Evolutionary conservation across 2,888 invertebrate species (phyloP).

Genomic region (Acronicta psi): DNA sequence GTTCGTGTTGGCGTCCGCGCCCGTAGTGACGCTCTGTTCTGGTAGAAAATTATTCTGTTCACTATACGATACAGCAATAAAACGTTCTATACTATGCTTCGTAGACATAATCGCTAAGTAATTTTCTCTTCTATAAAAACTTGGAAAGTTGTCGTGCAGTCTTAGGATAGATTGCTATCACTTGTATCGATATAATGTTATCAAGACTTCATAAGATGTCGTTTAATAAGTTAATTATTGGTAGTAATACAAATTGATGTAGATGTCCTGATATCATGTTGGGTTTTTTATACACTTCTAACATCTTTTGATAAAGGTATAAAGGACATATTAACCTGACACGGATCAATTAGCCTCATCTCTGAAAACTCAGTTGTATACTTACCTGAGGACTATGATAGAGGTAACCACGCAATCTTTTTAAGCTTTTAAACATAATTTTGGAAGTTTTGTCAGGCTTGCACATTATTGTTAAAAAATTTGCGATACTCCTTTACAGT

Average conservation of each 20-base stretch:
- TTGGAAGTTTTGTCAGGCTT: neutral
- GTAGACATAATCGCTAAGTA: slow-evolving; percentile 38
- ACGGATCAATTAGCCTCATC: too few relatives aligned
- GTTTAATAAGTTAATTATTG: neutral
- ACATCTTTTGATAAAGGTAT: too few relatives aligned
- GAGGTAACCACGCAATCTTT: neutral
- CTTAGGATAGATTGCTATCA: slow-evolving; percentile 29
- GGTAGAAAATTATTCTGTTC: slow-evolving; percentile 53
- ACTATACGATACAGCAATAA: slow-evolving; percentile 45
- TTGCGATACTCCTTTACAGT: too few relatives aligned
- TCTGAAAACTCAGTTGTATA: too few relatives aligned
- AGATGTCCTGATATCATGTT: too few relatives aligned
- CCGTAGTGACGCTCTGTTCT: slow-evolving; percentile 51
- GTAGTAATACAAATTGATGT: too few relatives aligned
- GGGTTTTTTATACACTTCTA: too few relatives aligned
- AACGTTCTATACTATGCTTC: slow-evolving; percentile 40
- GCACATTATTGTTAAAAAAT: neutral
- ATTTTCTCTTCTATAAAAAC: slow-evolving; percentile 57
- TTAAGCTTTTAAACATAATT: neutral
- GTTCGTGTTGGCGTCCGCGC: slow-evolving; percentile 51
- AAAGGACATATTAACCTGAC: too few relatives aligned
- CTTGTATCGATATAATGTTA: slow-evolving; percentile 32
- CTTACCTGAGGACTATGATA: too few relatives aligned
- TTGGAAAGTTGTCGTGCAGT: slow-evolving; percentile 46
- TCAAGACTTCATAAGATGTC: slow-evolving; percentile 5